Evolutionary conservation across 2,113 vertebrate species (phyloP).

Genomic region (Syngnathus floridae): DNA sequence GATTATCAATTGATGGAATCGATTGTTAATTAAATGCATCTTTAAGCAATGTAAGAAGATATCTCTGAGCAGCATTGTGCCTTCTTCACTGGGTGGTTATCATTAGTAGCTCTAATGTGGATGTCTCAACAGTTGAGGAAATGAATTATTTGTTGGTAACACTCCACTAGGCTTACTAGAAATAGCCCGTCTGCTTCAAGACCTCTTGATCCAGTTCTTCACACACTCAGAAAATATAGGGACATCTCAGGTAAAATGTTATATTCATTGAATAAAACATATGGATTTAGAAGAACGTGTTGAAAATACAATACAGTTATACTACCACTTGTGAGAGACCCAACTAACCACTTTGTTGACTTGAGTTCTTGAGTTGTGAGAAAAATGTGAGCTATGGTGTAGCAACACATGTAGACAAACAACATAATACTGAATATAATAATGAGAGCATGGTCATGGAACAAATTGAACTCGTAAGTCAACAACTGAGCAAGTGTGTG

Average conservation of each 20-base stretch:
- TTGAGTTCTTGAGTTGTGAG: neutral
- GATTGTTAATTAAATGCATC: neutral
- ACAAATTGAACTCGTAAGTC: too few species aligned
- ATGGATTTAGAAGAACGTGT: neutral
- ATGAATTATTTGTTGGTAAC: conserved; percentile 60
- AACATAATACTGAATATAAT: too few species aligned
- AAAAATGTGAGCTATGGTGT: neutral
- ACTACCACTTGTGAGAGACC: neutral
- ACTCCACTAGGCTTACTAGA: conserved; percentile 33
- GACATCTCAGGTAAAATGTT: conserved; percentile 14
- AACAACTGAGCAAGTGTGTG: neutral
- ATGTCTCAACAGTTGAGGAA: conserved; percentile 53
- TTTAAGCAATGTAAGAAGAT: conserved; percentile 6
- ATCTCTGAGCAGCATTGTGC: conserved; percentile 30
- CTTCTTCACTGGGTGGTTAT: conserved; percentile 33
- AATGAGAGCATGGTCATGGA: too few species aligned
- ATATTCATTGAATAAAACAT: conserved; percentile 7
- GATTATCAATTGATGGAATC: neutral
- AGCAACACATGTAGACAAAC: too few species aligned
- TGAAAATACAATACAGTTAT: neutral
- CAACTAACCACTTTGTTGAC: neutral
- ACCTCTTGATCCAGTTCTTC: conserved; percentile 33
- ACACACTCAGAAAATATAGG: neutral
- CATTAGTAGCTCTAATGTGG: conserved; percentile 58
- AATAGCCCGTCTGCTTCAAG: conserved; percentile 30